A percentile compares a stretch with the other conserved stretches of the same genome.
phyloP scores from a whole-genome alignment of 2,113 vertebrate species.

The Suncus etruscus region DNA sequence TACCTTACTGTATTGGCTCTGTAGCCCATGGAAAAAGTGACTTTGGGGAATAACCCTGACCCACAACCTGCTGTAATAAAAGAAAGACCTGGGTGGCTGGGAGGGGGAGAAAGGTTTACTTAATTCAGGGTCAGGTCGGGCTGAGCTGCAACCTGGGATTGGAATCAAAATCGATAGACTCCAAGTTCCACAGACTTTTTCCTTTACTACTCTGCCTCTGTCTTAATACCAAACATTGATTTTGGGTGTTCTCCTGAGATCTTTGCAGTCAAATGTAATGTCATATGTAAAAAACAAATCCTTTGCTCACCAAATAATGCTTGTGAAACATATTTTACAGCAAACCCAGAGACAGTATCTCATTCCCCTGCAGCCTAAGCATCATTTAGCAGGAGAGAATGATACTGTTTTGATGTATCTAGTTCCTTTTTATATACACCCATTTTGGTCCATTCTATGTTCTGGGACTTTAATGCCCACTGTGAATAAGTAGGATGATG shows the following conservation, averaged over 20 bases:
- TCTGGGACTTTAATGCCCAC: constrained; percentile 51
- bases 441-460: background rate
- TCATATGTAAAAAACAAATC: constrained; percentile 24
- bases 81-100: background rate
- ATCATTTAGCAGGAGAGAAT: constrained; percentile 12
- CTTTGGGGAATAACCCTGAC: background rate
- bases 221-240: background rate
- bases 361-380: background rate
- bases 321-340: constrained; percentile 48
- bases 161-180: background rate
- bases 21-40: background rate
- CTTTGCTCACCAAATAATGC: constrained; percentile 40
- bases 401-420: constrained; percentile 53
- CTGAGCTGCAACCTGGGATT: background rate
- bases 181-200: background rate
- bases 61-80: background rate
- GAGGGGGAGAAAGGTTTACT: background rate
- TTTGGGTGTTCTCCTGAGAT: background rate
- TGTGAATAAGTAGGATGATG: constrained; percentile 62
- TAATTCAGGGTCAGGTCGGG: background rate
- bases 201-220: background rate
- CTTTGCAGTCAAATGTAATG: constrained; percentile 20
- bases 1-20: too few species aligned
- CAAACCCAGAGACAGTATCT: constrained; percentile 1
- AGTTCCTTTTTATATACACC: constrained; percentile 4